phyloP scores from a whole-genome alignment of 2,797 vertebrate species.

The Galagoides demidoff region DNA sequence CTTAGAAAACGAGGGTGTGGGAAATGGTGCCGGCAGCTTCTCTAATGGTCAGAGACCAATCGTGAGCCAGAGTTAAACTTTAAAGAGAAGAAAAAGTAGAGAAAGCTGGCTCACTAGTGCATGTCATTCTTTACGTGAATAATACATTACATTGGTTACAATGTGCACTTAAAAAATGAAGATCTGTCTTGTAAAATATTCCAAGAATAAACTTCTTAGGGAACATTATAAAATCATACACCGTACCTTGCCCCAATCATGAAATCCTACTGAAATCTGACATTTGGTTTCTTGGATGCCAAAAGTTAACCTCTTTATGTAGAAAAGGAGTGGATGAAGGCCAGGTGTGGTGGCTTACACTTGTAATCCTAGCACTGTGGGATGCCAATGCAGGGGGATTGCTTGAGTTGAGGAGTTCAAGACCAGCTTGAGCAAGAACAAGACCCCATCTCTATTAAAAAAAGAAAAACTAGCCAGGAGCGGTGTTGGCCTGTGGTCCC shows the following conservation, averaged over 20 bases:
- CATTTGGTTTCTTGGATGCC: neutral
- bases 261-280: constrained; percentile 41
- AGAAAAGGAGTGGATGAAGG: neutral
- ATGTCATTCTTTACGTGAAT: constrained; percentile 29
- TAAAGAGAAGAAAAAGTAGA: constrained; percentile 6
- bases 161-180: constrained; percentile 36
- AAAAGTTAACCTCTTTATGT: neutral
- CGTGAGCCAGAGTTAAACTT: neutral
- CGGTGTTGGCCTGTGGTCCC: neutral
- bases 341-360: too few relatives aligned
- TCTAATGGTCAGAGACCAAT: constrained; percentile 43
- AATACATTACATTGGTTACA: neutral
- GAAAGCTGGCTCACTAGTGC: neutral
- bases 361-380: too few relatives aligned
- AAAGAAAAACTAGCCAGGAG: neutral
- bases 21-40: constrained; percentile 38
- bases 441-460: neutral
- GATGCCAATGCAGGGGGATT: too few relatives aligned
- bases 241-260: neutral
- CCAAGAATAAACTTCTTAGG: neutral
- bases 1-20: neutral
- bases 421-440: too few relatives aligned
- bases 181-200: constrained; percentile 41
- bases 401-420: too few relatives aligned
- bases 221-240: constrained; percentile 43